phyloP scores from a whole-genome alignment of 2,797 vertebrate species.

The Hyperoplus lanceolatus region DNA sequence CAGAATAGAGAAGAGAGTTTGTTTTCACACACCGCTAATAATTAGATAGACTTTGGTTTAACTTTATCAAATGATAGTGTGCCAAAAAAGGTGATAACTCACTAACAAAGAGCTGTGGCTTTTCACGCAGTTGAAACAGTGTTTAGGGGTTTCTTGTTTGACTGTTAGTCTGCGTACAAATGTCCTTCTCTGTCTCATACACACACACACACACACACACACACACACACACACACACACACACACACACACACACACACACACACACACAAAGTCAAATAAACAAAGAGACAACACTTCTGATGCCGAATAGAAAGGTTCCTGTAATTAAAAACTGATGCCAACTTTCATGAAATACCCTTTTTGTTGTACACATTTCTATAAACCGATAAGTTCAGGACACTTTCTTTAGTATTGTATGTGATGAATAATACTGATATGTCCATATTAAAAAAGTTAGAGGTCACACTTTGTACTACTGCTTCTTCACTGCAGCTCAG shows the following conservation, averaged over 20 bases:
- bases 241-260: too few relatives aligned
- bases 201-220: too few relatives aligned
- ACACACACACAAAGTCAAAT: background rate
- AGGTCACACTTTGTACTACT: background rate
- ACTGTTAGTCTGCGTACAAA: background rate
- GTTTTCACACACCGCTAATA: slow-evolving; percentile 68
- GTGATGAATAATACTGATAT: background rate
- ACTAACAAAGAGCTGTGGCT: slow-evolving; percentile 38
- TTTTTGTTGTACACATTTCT: background rate
- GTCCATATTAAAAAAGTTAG: background rate
- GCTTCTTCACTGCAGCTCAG: background rate
- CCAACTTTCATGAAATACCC: background rate
- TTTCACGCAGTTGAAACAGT: slow-evolving; percentile 25
- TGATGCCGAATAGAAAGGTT: background rate
- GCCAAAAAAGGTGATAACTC: slow-evolving; percentile 34
- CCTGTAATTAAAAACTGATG: background rate
- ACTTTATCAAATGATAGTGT: slow-evolving; percentile 41
- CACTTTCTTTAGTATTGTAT: too few relatives aligned
- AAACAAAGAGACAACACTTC: slow-evolving; percentile 9
- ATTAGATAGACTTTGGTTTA: slow-evolving; percentile 63
- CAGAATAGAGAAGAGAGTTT: slow-evolving; percentile 38
- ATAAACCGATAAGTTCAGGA: background rate
- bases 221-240: too few relatives aligned
- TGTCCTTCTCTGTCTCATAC: background rate
- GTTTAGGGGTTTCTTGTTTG: background rate